Evolutionary conservation across 1,140 invertebrate species (phyloP), one percentile per base, ranked within the genome.

Genomic region (Drosophila repletoides): DNA sequence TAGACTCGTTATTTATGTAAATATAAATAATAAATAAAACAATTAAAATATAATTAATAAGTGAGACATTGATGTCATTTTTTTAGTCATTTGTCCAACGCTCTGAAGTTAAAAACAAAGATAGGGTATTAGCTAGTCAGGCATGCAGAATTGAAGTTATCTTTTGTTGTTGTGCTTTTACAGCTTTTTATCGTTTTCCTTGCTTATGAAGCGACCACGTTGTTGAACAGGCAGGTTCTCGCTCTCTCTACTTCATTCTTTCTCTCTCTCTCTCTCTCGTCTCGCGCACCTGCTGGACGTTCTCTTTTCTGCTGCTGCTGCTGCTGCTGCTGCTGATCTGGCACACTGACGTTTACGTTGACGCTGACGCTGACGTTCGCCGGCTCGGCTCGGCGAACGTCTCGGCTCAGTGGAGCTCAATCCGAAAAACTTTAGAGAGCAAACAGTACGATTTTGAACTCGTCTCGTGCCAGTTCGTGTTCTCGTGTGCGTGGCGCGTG

Each of bases 381-480:
- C 7, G 9, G 36, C 3, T 19, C 15, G 5, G 45, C 45, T 21
- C n/a, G 45, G 19, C 22, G n/a, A 14, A 21, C 10, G 26, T n/a
- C 15, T 3, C 6, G 9, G 28, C 15, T 49, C 17, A 49, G 29
- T 10, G 15, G 28, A 49, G 36, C 36, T 28, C 15, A 41, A 9
- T 12, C 15, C 19, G 28, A 49, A 9, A n/a, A n/a, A n/a, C n/a
- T n/a, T n/a, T n/a, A n/a, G n/a, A n/a, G n/a, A 24, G 17, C 21
- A 28, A 17, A 3, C 51, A 64, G 60, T 66, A 10, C 21, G 61
- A 73, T 65, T 64, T 49, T 66, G 64, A 53, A 64, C 73, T 65
- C 41, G 29, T 49, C 38, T 49, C 49, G 29, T 63, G 63, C 24
- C 60, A 55, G 72, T 63, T 51, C 65, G 51, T 17, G 7, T 17